Base-by-base conservation (phyloP, 2,888 invertebrate species). In the Pyrocoelia pectoralis region DNA sequence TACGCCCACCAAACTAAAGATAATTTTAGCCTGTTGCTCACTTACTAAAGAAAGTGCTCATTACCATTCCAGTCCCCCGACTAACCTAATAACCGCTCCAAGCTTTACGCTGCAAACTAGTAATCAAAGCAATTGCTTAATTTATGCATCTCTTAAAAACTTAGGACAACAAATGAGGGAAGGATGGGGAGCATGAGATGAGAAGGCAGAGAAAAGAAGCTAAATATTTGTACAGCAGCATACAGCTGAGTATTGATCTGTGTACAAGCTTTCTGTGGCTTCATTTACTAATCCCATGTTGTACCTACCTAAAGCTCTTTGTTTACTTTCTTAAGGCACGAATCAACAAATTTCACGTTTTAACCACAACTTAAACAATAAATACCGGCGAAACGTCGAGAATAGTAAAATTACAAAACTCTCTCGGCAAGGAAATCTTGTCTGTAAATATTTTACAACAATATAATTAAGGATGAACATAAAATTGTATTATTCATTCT, bases 301-400 rank as follows among this genome's bases (percentile, higher is more conserved):
- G 59, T 60, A 43, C 58, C 24, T 38, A 51, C 51, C 33, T 59
- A 59, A 55, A 65, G 58, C 58, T 56, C 38, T 51, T 64, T 69
- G 65, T 69, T 71, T 67, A 59, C 66, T 63, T 69, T 69, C 59
- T 65, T 56, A 64, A 61, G 64, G 68, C 68, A 63, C 54, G 66
- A 61, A 63, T 66, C 70, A 55, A 67, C 66, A 69, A 69, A 68
- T 54, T 62, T 56, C 61, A 15, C 66, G 69, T 61, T 70, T 70
- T 60, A 61, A 69, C 67, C 68, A 63, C 69, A 66, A 63, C 59
- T 67, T 69, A 63, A 66, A 67, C 61, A 65, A 14, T 43, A n/a
- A n/a, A 28, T 40, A 49, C 1, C 13, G n/a, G 13, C 63, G 58
- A 60, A 57, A 60, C 60, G 55, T 43, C 12, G 43, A 49, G 68